Evolutionary conservation across 1,140 invertebrate species (phyloP).

Genomic region (Papilio xuthus): DNA sequence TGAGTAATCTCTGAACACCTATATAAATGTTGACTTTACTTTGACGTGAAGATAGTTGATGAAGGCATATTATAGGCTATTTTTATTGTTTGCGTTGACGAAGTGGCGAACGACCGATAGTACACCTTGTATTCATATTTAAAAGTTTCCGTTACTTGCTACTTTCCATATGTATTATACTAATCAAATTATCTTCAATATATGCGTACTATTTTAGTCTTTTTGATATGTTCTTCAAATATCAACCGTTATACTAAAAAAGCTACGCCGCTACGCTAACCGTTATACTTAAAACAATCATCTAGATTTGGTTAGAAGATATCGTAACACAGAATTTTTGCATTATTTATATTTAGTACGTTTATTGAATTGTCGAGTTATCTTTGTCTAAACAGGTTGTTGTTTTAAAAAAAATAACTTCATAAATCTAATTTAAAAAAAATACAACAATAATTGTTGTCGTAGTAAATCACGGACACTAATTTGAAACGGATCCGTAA

Average conservation of each 20-base stretch:
- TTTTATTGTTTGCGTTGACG: neutral
- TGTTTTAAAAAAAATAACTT: constrained; percentile 3
- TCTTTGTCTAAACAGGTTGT: constrained; percentile 27
- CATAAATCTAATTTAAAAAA: constrained; percentile 57
- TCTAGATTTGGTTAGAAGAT: neutral
- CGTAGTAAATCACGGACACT: constrained; percentile 70
- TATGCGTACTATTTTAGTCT: neutral
- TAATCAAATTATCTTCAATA: neutral
- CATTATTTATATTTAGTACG: constrained; percentile 22
- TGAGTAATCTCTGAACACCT: no score
- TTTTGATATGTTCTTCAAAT: neutral
- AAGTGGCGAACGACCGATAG: neutral
- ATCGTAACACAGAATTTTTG: neutral
- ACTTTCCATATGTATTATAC: neutral
- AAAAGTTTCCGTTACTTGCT: neutral
- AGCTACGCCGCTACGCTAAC: no score
- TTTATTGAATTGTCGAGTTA: neutral
- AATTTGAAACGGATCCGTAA: constrained; percentile 77
- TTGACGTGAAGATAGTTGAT: no score
- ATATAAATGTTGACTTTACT: no score
- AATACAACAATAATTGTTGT: constrained; percentile 59
- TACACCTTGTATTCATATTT: neutral
- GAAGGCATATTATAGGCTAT: no score
- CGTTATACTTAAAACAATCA: neutral
- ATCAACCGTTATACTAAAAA: neutral